These are phyloP conservation scores for Notodonta dromedarius DNA, from an alignment of 2,888 invertebrate species.

Conservation along the genomic window DNA sequence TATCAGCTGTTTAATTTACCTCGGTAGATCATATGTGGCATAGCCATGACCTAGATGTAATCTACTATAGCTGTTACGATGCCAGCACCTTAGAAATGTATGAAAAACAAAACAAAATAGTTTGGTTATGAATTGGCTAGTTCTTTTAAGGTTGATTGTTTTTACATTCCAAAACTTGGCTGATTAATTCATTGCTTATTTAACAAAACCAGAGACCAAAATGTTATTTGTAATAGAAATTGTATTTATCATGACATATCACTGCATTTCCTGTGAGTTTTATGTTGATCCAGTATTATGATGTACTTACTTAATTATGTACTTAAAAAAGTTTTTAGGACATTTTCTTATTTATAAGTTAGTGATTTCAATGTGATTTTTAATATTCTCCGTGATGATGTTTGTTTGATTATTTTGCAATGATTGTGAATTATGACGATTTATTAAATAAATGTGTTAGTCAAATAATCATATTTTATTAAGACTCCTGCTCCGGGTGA, in stretches of 20 bases:
- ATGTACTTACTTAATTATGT: conserved; percentile 33
- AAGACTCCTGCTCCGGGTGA: not conserved
- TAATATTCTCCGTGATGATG: conserved; percentile 5
- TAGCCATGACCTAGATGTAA: conserved; percentile 55
- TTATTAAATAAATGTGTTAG: conserved; percentile 33
- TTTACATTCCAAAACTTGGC: conserved; percentile 37
- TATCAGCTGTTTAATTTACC: conserved; percentile 11
- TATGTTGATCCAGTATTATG: conserved; percentile 48
- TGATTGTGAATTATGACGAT: conserved; percentile 17
- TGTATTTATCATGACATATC: too few species aligned
- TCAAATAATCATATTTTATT: conserved; percentile 18
- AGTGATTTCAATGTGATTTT: conserved; percentile 27
- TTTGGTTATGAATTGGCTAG: not conserved
- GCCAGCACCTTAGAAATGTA: conserved; percentile 8
- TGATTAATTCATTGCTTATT: conserved; percentile 6
- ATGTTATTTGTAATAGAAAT: not conserved
- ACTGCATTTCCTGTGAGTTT: conserved; percentile 36
- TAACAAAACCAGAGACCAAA: not conserved
- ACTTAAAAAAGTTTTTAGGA: conserved; percentile 15
- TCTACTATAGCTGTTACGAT: conserved; percentile 13
- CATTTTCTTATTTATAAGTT: conserved; percentile 18
- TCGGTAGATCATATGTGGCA: conserved; percentile 35
- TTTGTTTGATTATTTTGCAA: conserved; percentile 8
- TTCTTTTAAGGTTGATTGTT: conserved; percentile 5
- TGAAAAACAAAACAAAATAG: not conserved